phyloP scores from a whole-genome alignment of 2,797 vertebrate genomes.

The Enteromius paludinosus region DNA sequence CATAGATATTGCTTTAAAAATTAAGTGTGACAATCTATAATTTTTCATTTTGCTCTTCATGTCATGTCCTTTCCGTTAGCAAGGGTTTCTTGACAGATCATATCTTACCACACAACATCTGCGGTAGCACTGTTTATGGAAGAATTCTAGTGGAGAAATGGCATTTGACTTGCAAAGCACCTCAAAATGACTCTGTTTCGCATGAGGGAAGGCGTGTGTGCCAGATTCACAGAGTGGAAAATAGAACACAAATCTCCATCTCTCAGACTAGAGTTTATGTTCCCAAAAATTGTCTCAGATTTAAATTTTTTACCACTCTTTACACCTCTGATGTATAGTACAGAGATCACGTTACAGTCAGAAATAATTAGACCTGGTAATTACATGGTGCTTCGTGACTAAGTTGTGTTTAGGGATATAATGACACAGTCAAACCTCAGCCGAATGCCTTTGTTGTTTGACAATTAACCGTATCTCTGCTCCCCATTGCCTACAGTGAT shows the following conservation, averaged over 20 bases:
- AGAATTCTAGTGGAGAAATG: conserved; percentile 55
- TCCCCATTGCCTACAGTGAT: conserved; percentile 57
- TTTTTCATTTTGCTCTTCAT: background rate
- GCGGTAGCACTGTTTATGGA: conserved; percentile 64
- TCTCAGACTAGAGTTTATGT: conserved; percentile 49
- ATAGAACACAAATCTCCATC: conserved; percentile 23
- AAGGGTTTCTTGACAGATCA: conserved; percentile 61
- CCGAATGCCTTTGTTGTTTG: conserved; percentile 66
- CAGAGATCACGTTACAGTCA: conserved; percentile 57
- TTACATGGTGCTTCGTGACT: conserved; percentile 63
- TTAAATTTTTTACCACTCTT: conserved; percentile 54
- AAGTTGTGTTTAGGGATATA: conserved; percentile 64
- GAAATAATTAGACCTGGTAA: conserved; percentile 66
- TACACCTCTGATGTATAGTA: conserved; percentile 27
- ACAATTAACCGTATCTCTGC: conserved; percentile 60
- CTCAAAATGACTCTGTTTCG: conserved; percentile 60
- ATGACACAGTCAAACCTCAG: conserved; percentile 62
- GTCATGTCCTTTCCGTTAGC: conserved; percentile 25
- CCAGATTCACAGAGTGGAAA: conserved; percentile 60
- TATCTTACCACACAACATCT: conserved; percentile 60
- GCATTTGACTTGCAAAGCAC: conserved; percentile 62
- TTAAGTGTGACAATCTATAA: conserved; percentile 14
- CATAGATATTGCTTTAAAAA: conserved; percentile 65
- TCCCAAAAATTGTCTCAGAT: conserved; percentile 46
- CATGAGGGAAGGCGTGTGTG: conserved; percentile 61